Conservation (phyloP, 2,113 vertebrate species). For the Grammomys dolichurus region DNA sequence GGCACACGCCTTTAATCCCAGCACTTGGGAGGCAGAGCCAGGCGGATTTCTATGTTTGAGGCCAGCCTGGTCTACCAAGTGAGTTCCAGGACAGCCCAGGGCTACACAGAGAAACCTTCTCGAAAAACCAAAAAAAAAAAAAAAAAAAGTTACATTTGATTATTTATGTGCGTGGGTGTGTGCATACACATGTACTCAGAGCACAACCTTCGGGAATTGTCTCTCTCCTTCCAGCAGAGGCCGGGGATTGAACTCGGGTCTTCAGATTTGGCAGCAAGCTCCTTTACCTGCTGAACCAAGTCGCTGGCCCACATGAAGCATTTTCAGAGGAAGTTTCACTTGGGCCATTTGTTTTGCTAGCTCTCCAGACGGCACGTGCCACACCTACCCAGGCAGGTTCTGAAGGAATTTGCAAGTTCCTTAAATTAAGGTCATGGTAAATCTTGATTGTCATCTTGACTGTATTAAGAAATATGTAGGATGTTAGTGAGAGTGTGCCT, state of each 20-base stretch:
- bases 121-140: no score
- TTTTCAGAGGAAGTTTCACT: conserved; percentile 23
- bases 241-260: not conserved
- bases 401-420: not conserved
- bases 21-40: no score
- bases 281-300: not conserved
- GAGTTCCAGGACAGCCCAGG: no score
- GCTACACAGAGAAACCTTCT: no score
- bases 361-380: not conserved
- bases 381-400: not conserved
- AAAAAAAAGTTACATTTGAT: not conserved
- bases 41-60: no score
- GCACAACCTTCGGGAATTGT: not conserved
- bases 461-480: not conserved
- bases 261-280: not conserved
- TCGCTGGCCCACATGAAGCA: not conserved
- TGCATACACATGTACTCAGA: not conserved
- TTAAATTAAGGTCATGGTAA: not conserved
- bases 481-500: not conserved
- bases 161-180: not conserved
- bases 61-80: no score
- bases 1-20: no score
- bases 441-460: not conserved
- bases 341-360: not conserved
- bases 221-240: no score